Base-by-base conservation (phyloP, 23 tunicate genomes). In the Phallusia fumigata region DNA sequence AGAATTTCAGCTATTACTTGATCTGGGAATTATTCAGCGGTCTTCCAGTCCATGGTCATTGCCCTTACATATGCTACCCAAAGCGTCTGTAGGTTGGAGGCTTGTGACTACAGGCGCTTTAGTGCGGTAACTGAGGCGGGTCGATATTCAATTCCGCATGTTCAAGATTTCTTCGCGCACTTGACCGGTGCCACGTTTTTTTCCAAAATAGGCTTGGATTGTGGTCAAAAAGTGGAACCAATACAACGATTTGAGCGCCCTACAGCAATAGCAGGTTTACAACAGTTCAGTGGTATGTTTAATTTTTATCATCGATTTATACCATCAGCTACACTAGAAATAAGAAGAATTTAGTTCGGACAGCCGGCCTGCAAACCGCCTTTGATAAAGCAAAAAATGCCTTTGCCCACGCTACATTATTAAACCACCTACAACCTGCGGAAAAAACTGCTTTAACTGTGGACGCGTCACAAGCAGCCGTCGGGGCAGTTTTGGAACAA, bases 91-190 rank as follows among this genome's bases (percentile, higher is more conserved):
- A 10, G 78, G 44, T 19, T 74, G 81, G 81, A 78, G 81, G 34
- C 81, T 34, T 65, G 81, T 22, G 81, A 78, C 65, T 78, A 78
- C 58, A 30, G 81, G 8, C 81, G 53, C 12, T 47, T 47, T 1
- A 78, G 35, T 65, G 64, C 53, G 33, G 28, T 45, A 1, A 40
- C 81, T 19, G 24, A 44, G 35, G 81, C 53, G 2, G 81, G 35
- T 34, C 53, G 81, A 22, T 78, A 78, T 30, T 16, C 58, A 15
- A 44, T 78, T 30, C 81, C 81, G 2, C 81, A 78, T 28, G 8
- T 78, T 2, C 81, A 78, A 28, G 81, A 78, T 28, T 78, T 78
- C 26, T 40, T 19, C 2, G 35, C 81, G 19, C 81, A 34, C 11
- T 21, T 78, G 6, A 19, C 81, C 3, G 81, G 78, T 33, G 40